phyloP scores from a whole-genome alignment of 1,140 invertebrate species.

The Cydia amplana region DNA sequence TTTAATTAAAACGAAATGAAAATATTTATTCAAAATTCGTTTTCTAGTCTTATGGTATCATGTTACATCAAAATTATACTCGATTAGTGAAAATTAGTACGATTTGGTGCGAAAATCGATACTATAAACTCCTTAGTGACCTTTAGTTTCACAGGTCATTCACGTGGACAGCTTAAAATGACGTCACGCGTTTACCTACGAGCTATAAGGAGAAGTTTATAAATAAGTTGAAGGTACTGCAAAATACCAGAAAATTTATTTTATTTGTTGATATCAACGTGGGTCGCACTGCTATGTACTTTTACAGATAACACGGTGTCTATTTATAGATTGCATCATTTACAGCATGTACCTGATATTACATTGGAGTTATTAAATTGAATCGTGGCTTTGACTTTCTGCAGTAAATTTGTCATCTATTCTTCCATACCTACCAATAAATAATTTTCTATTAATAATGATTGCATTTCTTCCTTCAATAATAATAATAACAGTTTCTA shows the following conservation, averaged over 20 bases:
- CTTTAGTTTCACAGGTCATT: conserved; percentile 5
- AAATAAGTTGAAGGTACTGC: not conserved
- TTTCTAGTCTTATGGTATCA: not conserved
- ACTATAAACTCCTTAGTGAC: not conserved
- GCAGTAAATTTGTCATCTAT: too few relatives aligned
- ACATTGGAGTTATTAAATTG: not conserved
- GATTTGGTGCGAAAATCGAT: not conserved
- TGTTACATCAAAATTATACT: not conserved
- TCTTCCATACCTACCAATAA: too few relatives aligned
- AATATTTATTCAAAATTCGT: not conserved
- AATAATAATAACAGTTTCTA: too few relatives aligned
- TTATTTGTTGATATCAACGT: conserved; percentile 16
- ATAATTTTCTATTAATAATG: too few relatives aligned
- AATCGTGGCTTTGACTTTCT: too few relatives aligned
- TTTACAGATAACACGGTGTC: conserved; percentile 13
- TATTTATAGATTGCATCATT: conserved; percentile 3
- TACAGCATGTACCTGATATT: conserved; percentile 8
- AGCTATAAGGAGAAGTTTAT: not conserved
- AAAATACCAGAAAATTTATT: not conserved
- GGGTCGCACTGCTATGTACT: conserved; percentile 11
- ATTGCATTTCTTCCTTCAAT: too few relatives aligned
- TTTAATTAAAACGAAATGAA: too few relatives aligned
- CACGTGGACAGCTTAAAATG: not conserved
- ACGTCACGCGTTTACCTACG: not conserved
- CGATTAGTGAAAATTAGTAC: not conserved